These are phyloP conservation scores for Polyodon spathula DNA, from an alignment of 2,113 vertebrate genomes.

Conservation along the genomic window DNA sequence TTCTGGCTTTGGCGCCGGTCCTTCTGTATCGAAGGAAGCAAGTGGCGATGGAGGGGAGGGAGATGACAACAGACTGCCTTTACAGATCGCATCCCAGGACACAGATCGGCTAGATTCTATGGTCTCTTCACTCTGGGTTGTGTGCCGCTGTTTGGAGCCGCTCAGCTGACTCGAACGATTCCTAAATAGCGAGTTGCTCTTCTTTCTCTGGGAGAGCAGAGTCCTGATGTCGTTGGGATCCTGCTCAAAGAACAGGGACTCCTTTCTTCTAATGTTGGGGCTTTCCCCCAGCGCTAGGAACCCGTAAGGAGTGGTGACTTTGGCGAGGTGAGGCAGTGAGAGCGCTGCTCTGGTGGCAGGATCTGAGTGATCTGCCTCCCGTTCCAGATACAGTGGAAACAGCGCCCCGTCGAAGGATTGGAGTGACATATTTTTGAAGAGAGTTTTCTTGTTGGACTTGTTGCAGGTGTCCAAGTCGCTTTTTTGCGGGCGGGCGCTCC, in stretches of 20 bases:
- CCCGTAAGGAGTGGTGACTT: constrained; percentile 42
- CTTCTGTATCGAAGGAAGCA: no score
- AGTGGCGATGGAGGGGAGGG: background rate
- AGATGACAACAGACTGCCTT: constrained; percentile 3
- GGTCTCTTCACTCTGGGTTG: background rate
- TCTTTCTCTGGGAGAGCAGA: constrained; percentile 27
- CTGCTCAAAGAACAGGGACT: constrained; percentile 51
- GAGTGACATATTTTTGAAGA: constrained; percentile 25
- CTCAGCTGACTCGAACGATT: constrained; percentile 16
- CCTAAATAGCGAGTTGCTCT: background rate
- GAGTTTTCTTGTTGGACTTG: no score
- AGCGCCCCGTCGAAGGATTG: constrained; percentile 2
- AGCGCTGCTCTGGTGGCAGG: constrained; percentile 37
- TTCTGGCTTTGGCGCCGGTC: no score
- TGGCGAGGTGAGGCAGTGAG: constrained; percentile 44
- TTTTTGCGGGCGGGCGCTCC: constrained; percentile 18
- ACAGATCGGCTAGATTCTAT: rapidly evolving
- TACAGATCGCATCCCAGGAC: constrained; percentile 20
- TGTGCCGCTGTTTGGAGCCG: background rate
- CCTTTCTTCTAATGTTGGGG: constrained; percentile 43
- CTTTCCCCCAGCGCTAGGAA: constrained; percentile 47
- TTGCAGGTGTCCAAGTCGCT: no score
- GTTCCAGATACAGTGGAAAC: constrained; percentile 19
- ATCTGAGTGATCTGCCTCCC: constrained; percentile 31
- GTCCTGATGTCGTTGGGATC: constrained; percentile 26